Evolutionary conservation across 2,113 vertebrate genomes (phyloP), one percentile per base, ranked within the genome.

Genomic region (Oryzias celebensis): DNA sequence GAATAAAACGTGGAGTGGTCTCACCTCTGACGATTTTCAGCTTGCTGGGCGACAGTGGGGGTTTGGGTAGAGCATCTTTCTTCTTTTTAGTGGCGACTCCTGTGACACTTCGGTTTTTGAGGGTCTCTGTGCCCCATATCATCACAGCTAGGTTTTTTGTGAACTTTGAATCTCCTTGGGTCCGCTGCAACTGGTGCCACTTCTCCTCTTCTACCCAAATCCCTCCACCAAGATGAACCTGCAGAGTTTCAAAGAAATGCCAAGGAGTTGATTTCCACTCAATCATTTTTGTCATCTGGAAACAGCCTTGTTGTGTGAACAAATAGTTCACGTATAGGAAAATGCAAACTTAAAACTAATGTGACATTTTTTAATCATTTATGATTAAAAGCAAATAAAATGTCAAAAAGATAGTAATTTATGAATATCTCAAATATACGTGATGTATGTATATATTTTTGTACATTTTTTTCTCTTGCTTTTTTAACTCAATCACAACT

Each of bases 171-270:
- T 99, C 97, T 88, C 97, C 97, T 92, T 99, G 97, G 82, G 97
- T 99, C 64, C 96, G 93, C 90, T 99, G 96, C 56, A 98, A 93
- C 88, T 99, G 97, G 88, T 99, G 95, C 97, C 97, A 99, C 89
- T 96, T 98, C 91, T 98, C 96, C 79, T 98, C 97, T 79, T 98
- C 96, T 88, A 99, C 96, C 97, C 97, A 99, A 86, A 98, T 98
- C 66, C 97, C 96, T 62, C 96, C 97, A 68, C 97, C 97, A 53
- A 99, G 93, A 88, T 99, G 97, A 63, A 99, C 97, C 97, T 98
- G 86, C 52, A 85, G 74, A 68, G 69, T 80, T 12, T 36, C 7
- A 5, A 36, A 3, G 8, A 36, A 2, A 36, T 12, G 36, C 8
- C 36, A 12, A 36, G 10, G 26, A 28, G 26, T 28, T 5, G 26